Base-by-base conservation (phyloP, 2,888 invertebrate species). In the Heliconius aoede region DNA sequence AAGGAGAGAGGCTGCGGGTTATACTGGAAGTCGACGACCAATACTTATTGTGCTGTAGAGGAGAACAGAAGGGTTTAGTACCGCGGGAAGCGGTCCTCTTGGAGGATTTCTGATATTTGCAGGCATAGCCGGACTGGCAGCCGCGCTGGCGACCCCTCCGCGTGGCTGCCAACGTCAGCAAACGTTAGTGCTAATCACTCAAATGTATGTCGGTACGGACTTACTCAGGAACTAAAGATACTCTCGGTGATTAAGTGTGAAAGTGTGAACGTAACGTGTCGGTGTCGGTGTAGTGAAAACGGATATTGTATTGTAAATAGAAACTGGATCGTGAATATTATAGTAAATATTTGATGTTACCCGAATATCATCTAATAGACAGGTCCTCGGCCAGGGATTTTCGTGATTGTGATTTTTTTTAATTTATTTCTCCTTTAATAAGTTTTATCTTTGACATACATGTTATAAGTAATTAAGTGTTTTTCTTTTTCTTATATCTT, bases 21-120 rank as follows among this genome's bases (percentile, higher is more conserved):
- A 96, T 97, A 71, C 91, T 97, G 40, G 97, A 97, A 84, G 97
- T 97, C 67, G 97, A 97, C 87, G 96, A 95, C 84, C 96, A 96
- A 83, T 96, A 97, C 95, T 89, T 97, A 81, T 90, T 97, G 76
- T 97, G 97, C 88, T 96, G 97, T 84, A 93, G 96, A 82, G 97
- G 97, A 11, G 96, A 96, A 60, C 96, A 96, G 84, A 97, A 97
- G 86, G 97, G 97, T 77, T 93, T 97, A 61, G 97, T 97, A 62
- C 97, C 97, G 3, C 95, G 96, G 78, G 95, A 96, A 78, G 96
- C 96, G 55, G 96, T 97, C 28, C 92, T 96, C 79, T 83, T 91
- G 3, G 95, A 94, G 83, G 93, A 94, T 82, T 92, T 93, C 91
- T 94, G 94, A 94, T 93, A 90, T 88, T 90, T 90, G 92, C 91